A percentile compares a stretch with the other conserved stretches of the same genome.
Conservation (phyloP, 2,888 invertebrate genomes). For the Chrysina gloriosa region DNA sequence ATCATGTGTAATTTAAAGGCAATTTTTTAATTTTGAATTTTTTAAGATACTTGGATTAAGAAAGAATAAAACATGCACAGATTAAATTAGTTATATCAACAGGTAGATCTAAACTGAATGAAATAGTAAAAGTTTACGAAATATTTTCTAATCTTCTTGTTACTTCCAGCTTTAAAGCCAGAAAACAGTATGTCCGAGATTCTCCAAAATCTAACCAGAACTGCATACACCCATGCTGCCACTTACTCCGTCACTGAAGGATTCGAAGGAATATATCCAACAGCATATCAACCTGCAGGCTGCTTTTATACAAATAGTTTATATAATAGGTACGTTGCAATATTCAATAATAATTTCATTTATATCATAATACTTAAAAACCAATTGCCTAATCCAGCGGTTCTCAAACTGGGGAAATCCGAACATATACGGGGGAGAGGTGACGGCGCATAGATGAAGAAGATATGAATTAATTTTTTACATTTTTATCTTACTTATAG, state of each 20-base stretch:
- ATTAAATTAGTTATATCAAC: no score
- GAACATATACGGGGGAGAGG: no score
- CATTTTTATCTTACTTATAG: no score
- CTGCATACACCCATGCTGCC: constrained; percentile 48
- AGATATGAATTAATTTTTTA: no score
- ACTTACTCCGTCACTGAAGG: constrained; percentile 52
- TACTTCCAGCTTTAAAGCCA: constrained; percentile 57
- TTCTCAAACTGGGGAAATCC: not conserved
- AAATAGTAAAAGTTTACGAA: no score
- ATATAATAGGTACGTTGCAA: constrained; percentile 55
- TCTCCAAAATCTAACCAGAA: constrained; percentile 58
- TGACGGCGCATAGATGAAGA: no score
- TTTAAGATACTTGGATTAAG: no score
- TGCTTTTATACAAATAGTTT: constrained; percentile 60
- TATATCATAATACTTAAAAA: not conserved
- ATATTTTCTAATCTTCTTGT: no score
- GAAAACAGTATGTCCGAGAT: constrained; percentile 57
- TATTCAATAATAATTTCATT: not conserved
- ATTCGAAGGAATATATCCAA: constrained; percentile 59
- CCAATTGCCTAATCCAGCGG: not conserved
- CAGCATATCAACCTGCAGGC: constrained; percentile 58
- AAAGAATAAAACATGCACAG: no score
- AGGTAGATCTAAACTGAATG: not conserved
- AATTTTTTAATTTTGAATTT: no score
- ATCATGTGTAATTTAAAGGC: no score